Percentiles rank a stretch among this genome's conserved stretches.
phyloP scores from a whole-genome alignment of 2,797 vertebrate genomes.

The Phoebastria nigripes region DNA sequence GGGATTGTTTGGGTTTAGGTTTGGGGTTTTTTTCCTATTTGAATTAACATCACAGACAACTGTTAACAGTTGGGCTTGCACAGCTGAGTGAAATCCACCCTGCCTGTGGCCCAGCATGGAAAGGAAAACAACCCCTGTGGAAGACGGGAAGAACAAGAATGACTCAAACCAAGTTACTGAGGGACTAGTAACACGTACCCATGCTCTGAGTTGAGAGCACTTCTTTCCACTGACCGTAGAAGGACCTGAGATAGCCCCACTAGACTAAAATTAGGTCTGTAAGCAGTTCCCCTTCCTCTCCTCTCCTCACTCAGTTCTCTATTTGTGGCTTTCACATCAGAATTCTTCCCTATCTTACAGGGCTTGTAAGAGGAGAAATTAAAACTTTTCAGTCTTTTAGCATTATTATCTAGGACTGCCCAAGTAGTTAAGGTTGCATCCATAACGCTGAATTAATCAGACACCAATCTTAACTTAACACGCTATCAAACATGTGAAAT shows the following conservation, averaged over 20 bases:
- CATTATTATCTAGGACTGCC: background rate
- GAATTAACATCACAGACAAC: background rate
- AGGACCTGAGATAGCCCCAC: background rate
- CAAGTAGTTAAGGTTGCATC: background rate
- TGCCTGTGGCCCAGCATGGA: rapidly evolving
- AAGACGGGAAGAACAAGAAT: background rate
- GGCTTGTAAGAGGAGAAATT: background rate
- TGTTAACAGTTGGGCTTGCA: background rate
- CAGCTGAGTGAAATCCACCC: background rate
- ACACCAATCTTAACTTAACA: background rate
- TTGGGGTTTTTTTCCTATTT: background rate
- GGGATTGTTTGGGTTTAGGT: background rate
- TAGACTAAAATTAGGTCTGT: background rate
- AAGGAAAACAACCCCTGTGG: background rate
- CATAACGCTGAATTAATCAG: background rate
- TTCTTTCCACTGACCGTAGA: background rate
- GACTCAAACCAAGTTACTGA: background rate
- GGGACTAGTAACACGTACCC: rapidly evolving
- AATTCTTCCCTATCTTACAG: background rate
- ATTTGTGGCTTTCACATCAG: background rate
- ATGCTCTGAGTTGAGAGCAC: rapidly evolving
- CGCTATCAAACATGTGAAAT: rapidly evolving
- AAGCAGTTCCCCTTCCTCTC: background rate
- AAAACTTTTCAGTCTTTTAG: background rate
- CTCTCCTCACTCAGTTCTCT: background rate